Conservation (phyloP, 2,797 vertebrate species). For the Diplodus sargus region DNA sequence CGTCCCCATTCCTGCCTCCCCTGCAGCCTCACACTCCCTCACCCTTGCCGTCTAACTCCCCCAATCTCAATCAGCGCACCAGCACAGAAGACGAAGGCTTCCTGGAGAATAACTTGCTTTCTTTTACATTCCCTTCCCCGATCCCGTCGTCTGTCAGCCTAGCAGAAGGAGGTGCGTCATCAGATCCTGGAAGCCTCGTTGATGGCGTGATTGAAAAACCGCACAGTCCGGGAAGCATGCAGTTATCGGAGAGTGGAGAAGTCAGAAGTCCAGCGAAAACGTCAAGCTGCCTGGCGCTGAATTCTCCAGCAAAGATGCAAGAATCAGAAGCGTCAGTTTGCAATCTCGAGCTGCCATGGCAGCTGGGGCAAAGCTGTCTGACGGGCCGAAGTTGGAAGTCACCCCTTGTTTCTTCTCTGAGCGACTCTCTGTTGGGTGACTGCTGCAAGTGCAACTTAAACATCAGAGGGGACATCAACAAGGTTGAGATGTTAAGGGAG, state of each 20-base stretch:
- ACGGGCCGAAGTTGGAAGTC: constrained; percentile 59
- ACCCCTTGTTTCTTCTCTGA: constrained; percentile 88
- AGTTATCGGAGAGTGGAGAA: constrained; percentile 5
- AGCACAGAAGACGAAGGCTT: constrained; percentile 52
- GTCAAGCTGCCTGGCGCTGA: background rate
- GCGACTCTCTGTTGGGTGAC: constrained; percentile 88
- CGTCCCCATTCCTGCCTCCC: constrained; percentile 19
- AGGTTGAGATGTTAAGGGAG: constrained; percentile 68
- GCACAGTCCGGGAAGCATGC: constrained; percentile 2
- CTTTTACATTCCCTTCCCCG: constrained; percentile 64
- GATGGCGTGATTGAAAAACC: constrained; percentile 10
- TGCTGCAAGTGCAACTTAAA: constrained; percentile 64
- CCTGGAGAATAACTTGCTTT: constrained; percentile 49
- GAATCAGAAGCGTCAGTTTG: constrained; percentile 53
- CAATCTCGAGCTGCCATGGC: constrained; percentile 43
- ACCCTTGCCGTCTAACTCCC: background rate
- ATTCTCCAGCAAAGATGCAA: constrained; percentile 24
- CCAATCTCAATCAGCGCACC: constrained; percentile 11
- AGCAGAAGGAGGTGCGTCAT: constrained; percentile 39
- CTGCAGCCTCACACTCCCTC: constrained; percentile 3
- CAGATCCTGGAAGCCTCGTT: constrained; percentile 22
- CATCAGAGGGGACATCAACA: constrained; percentile 23
- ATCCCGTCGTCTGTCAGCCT: constrained; percentile 49
- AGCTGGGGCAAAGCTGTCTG: background rate
- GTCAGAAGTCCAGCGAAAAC: constrained; percentile 1